Evolutionary conservation across 1,140 invertebrate genomes (phyloP), one percentile per base, ranked within the genome.

Genomic region (Macrobrachium nipponense): DNA sequence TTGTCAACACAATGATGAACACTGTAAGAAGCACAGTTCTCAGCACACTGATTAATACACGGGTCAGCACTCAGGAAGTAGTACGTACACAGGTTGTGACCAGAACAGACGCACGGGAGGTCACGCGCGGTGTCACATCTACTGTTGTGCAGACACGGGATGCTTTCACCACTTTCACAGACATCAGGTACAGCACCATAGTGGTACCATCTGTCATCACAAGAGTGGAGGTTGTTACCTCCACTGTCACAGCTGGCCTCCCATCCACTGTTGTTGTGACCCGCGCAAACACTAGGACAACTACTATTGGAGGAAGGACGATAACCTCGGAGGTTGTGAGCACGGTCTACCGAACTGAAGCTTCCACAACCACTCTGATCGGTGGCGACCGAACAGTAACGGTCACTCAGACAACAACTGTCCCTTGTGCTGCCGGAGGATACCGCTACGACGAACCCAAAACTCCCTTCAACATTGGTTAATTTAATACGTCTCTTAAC

Each of bases 1-100:
- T 86, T 5, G 60, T 86, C 77, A 23, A 51, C 23, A 86, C 84
- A 10, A 27, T 62, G 8, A 36, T 80, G 14, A 80, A 64, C 68
- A 86, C 84, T 20, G 68, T 86, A 11, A 86, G 84, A 59, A 86
- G 84, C 77, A 86, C 84, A 27, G 68, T 86, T 3, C 20, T 86
- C 20, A 80, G 20, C 84, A 86, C 84, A 14, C 20, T 86, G 8
- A 70, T 80, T 43, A 86, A 70, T 60, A 86, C 77, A 5, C 20
- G 14, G n/a, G 17, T 86, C 8, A 18, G 14, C 17, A 73, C 66
- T 17, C 23, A 80, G 17, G 15, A n/a, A 20, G 59, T 80, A 59
- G 80, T 77, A n/a, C 66, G 58, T 20, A 86, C 84, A 18, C 27
- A 80, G 59, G 23, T 51, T n/a, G 15, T 12, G 58, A 86, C 84